Evolutionary conservation across 1,140 invertebrate genomes (phyloP).

Genomic region (Atta texana): DNA sequence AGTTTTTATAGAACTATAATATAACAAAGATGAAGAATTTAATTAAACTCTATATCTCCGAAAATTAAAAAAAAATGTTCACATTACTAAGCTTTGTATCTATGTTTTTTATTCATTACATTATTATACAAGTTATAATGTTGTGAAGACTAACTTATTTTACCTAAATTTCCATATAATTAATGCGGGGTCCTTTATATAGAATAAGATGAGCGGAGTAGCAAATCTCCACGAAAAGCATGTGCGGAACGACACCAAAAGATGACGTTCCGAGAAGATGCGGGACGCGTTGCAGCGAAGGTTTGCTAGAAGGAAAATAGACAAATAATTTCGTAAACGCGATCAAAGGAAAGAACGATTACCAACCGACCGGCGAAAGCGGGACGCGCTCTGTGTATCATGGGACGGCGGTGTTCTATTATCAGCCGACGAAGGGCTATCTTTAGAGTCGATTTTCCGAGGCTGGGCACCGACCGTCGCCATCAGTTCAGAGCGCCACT

Average conservation of each 20-base stretch:
- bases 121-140: too few relatives aligned
- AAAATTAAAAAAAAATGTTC: too few relatives aligned
- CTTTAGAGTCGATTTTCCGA: conserved; percentile 57
- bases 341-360: conserved; percentile 19
- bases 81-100: too few relatives aligned
- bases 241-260: neutral
- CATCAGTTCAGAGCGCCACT: conserved; percentile 45
- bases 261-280: conserved; percentile 4
- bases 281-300: neutral
- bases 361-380: conserved; percentile 16
- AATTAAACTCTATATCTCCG: too few relatives aligned
- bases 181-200: neutral
- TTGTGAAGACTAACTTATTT: too few relatives aligned
- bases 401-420: conserved; percentile 49
- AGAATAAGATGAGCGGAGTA: neutral
- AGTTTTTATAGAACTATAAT: too few relatives aligned
- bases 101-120: too few relatives aligned
- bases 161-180: too few relatives aligned
- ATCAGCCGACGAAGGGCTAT: conserved; percentile 47
- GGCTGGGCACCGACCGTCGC: conserved; percentile 31
- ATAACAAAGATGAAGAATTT: too few relatives aligned
- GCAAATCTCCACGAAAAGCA: neutral
- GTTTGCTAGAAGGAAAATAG: conserved; percentile 23
- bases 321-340: conserved; percentile 22
- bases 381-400: conserved; percentile 27